These are phyloP conservation scores for Gallinago solitaria DNA, from an alignment of 2,797 vertebrate species.

Conservation along the genomic window DNA sequence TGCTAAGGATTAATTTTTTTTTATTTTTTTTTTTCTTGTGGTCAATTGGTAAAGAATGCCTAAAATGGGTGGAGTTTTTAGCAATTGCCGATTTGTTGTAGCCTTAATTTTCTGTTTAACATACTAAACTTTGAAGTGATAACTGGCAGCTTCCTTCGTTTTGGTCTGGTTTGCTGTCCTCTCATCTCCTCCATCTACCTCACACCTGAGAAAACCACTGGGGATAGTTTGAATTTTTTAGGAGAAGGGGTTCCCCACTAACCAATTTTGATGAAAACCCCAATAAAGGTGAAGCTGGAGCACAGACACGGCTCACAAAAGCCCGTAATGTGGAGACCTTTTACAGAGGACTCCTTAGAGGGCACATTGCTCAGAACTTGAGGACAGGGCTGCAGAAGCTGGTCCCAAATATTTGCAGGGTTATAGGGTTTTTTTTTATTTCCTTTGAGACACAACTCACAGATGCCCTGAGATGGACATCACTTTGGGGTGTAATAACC, in stretches of 20 bases:
- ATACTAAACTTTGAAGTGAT: neutral
- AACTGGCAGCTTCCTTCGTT: constrained; percentile 30
- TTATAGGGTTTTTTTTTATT: neutral
- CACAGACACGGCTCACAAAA: neutral
- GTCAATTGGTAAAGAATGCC: constrained; percentile 37
- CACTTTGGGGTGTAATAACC: neutral
- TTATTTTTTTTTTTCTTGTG: neutral
- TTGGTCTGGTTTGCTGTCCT: neutral
- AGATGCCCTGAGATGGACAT: neutral
- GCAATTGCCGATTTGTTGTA: constrained; percentile 12
- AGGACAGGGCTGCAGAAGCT: neutral
- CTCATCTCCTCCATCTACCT: neutral
- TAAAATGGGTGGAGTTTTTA: constrained; percentile 26
- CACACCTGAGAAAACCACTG: neutral
- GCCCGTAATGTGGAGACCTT: neutral
- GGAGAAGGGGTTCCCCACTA: neutral
- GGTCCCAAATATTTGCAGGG: neutral
- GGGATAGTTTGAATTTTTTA: neutral
- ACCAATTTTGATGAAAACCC: neutral
- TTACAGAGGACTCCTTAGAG: neutral
- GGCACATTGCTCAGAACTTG: neutral
- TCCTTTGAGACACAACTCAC: neutral
- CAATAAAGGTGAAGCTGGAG: neutral
- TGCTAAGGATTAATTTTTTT: constrained; percentile 61
- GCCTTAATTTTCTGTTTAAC: constrained; percentile 28